These are phyloP conservation scores for Paramisgurnus dabryanus DNA, from an alignment of 2,113 vertebrate species.

Conservation along the genomic window DNA sequence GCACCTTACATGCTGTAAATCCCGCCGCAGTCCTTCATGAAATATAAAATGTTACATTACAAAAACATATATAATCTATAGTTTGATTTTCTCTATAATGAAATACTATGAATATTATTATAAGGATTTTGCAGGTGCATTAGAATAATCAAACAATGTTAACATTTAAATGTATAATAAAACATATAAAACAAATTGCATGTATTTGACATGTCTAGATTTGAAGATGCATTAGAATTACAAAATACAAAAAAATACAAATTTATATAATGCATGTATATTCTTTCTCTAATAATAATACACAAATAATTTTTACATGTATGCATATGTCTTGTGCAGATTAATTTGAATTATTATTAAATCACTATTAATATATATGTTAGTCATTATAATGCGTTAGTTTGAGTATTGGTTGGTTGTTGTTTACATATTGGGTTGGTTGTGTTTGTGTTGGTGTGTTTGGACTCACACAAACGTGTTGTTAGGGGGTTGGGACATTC, in stretches of 20 bases:
- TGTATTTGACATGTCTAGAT: not conserved
- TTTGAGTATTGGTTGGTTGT: not conserved
- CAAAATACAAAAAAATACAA: not conserved
- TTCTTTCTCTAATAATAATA: no score
- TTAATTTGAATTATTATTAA: no score
- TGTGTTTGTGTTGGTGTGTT: constrained; percentile 14
- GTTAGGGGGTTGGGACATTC: constrained; percentile 42
- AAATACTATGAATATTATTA: not conserved
- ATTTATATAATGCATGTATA: no score
- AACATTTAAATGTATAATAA: no score
- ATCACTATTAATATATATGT: no score
- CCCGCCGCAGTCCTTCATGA: not conserved
- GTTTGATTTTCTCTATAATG: not conserved
- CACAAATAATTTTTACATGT: no score
- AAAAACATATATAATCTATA: no score
- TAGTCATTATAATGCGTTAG: not conserved
- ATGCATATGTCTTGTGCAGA: no score
- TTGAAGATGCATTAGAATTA: not conserved
- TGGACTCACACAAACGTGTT: constrained; percentile 60
- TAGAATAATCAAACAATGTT: no score
- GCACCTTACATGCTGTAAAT: not conserved
- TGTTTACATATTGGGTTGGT: not conserved
- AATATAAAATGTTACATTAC: not conserved
- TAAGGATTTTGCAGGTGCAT: no score
- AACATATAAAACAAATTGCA: no score